These are phyloP conservation scores for Eupristina koningsbergeri DNA, from an alignment of 1,140 invertebrate species.

Conservation along the genomic window DNA sequence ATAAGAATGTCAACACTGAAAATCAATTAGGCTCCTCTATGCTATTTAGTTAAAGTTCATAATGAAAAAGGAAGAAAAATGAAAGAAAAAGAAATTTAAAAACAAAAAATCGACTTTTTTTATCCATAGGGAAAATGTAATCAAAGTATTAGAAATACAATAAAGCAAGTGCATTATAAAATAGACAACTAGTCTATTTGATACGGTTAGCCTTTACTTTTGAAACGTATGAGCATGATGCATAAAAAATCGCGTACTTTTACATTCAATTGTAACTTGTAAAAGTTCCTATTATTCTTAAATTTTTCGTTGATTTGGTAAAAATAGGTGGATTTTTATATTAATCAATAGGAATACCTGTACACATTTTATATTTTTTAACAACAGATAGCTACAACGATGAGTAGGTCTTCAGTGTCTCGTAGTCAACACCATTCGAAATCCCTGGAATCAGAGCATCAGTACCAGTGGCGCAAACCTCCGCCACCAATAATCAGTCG, in stretches of 20 bases:
- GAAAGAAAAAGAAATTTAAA: too few relatives aligned
- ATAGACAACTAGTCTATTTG: slow-evolving; percentile 8
- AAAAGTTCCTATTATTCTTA: neutral
- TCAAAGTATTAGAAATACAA: neutral
- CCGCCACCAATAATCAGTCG: slow-evolving; percentile 34
- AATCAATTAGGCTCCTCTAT: neutral
- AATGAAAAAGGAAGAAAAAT: neutral
- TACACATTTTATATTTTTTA: neutral
- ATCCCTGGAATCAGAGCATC: neutral
- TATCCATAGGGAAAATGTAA: neutral
- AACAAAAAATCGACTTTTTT: neutral
- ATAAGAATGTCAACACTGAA: neutral
- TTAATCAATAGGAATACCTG: neutral
- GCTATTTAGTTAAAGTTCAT: neutral
- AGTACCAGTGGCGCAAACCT: slow-evolving; percentile 41
- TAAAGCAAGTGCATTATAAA: neutral
- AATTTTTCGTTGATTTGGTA: neutral
- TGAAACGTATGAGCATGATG: neutral
- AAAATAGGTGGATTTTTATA: neutral
- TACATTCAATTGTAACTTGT: neutral
- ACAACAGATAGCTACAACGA: slow-evolving; percentile 1
- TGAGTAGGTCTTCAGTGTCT: slow-evolving; percentile 34
- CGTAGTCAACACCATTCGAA: neutral
- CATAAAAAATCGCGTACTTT: neutral
- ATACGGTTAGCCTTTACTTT: neutral